Evolutionary conservation across 2,113 vertebrate genomes (phyloP).

Genomic region (Pelecanoides urinatrix): DNA sequence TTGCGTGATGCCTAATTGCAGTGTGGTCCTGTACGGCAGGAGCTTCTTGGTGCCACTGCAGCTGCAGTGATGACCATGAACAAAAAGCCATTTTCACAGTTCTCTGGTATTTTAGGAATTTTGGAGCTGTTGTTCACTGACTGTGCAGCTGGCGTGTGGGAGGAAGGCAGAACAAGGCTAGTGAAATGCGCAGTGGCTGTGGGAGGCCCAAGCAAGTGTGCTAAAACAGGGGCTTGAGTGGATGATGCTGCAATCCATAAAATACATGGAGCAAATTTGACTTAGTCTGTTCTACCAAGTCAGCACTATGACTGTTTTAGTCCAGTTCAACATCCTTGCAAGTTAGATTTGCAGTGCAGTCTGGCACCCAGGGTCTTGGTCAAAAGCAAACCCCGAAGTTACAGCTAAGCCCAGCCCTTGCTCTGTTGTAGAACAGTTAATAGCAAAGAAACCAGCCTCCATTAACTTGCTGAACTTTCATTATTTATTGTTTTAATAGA

Average conservation of each 20-base stretch:
- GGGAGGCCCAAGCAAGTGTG: neutral
- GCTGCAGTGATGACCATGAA: neutral
- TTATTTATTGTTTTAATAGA: conserved; percentile 2
- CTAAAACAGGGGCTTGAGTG: neutral
- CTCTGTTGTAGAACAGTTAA: neutral
- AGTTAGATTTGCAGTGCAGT: no score
- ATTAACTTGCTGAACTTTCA: neutral
- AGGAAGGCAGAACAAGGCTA: neutral
- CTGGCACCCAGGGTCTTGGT: neutral
- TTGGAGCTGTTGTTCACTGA: neutral
- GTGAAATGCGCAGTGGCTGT: neutral
- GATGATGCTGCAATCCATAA: neutral
- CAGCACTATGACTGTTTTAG: neutral
- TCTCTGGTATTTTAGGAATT: neutral
- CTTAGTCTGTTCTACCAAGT: neutral
- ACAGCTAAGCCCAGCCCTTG: neutral
- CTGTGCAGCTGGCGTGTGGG: neutral
- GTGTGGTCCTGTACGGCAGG: neutral
- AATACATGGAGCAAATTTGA: neutral
- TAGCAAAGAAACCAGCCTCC: neutral
- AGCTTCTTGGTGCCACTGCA: neutral
- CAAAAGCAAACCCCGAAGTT: neutral
- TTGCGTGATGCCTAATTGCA: neutral
- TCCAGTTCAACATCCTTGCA: neutral
- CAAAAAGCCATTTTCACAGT: neutral